Base-by-base conservation (phyloP, 2,113 vertebrate species). In the Saccopteryx leptura region DNA sequence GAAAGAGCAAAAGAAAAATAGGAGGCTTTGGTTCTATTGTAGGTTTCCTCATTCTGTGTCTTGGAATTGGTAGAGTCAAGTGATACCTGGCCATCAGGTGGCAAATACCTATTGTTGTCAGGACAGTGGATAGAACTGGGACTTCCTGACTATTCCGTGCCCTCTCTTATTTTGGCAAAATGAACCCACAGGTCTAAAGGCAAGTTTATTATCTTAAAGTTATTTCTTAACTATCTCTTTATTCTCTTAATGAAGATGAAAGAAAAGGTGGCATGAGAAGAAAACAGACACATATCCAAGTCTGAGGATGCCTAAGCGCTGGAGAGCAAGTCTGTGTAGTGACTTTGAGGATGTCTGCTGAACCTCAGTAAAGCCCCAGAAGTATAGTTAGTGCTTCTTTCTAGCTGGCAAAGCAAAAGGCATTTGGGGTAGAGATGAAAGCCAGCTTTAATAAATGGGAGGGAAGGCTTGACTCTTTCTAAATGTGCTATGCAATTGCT, bases 401-500 rank as follows among this genome's bases (percentile, higher is more conserved):
- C 58, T 82, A 18, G 58, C 39, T 95, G 88, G 88, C 90, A 95
- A 63, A 91, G 39, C 48, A 12, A 95, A 90, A 88, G 56, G 69
- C 48, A 61, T 1, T 65, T 82, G 80, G 61, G 56, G 76, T 52
- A 87, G 39, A 93, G 89, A 87, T 90, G 90, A 95, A 50, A 98
- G 61, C 68, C 80, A 80, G 18, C 58, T 91, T 87, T 93, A 91
- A 97, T 97, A 95, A 76, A 79, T 50, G 78, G 81, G 82, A 58
- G 54, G 63, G 76, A 96, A 96, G 83, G 86, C 60, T 33, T 10
- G 85, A 72, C 3, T 50, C 92, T 94, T 93, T 96, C 88, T 96
- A 96, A 96, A 90, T 82, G 72, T 81, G 31, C 75, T 58, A 65
- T 89, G 79, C 83, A 95, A 92, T 95, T 95, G 75, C 90, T 95